Percentiles rank a stretch among this genome's conserved stretches.
These are phyloP conservation scores for Trididemnum clinides DNA, from an alignment of 23 tunicate genomes.

Conservation along the genomic window DNA sequence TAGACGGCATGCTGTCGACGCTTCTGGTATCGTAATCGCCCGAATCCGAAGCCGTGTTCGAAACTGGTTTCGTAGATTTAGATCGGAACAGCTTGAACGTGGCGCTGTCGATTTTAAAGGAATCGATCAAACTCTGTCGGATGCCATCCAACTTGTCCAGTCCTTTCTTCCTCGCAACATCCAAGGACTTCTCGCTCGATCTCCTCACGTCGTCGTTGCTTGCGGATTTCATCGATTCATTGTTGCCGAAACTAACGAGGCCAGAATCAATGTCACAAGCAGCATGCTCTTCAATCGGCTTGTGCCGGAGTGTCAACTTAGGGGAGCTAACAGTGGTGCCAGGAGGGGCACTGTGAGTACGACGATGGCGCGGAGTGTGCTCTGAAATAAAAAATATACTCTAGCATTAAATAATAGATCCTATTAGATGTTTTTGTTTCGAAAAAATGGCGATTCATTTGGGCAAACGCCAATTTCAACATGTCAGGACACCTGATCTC, in stretches of 20 bases:
- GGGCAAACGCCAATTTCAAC: too few relatives aligned
- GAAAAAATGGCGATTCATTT: too few relatives aligned
- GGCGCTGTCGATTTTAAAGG: background rate
- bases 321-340: slow-evolving; percentile 36
- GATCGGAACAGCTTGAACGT: slow-evolving; percentile 32
- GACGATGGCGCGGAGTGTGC: slow-evolving; percentile 35
- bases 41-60: background rate
- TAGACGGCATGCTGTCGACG: slow-evolving; percentile 1
- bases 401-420: too few relatives aligned
- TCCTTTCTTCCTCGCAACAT: background rate
- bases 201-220: background rate
- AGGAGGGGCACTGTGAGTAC: slow-evolving; percentile 82
- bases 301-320: slow-evolving; percentile 35
- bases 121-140: background rate
- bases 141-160: background rate
- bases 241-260: too few relatives aligned
- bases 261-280: background rate
- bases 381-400: background rate
- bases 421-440: too few relatives aligned
- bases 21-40: background rate
- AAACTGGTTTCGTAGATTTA: background rate
- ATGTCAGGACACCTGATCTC: too few relatives aligned
- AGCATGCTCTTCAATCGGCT: background rate
- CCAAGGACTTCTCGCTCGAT: background rate
- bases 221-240: background rate